Percentiles rank a stretch among this genome's conserved stretches.
phyloP scores from a whole-genome alignment of 2,113 vertebrate species.

The Podilymbus podiceps region DNA sequence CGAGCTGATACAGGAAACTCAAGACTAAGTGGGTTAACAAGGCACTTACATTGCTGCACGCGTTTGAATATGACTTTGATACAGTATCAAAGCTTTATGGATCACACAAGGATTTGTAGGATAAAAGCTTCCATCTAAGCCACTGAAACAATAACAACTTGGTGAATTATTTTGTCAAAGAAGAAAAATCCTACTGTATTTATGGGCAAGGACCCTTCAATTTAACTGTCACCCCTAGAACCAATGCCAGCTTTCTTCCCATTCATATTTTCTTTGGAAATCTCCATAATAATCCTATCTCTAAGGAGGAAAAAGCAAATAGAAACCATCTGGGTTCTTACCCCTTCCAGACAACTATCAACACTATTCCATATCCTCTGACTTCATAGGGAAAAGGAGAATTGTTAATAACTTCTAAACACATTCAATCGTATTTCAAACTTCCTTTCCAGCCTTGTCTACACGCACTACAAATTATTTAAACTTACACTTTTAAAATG shows the following conservation, averaged over 20 bases:
- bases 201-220: background rate
- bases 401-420: background rate
- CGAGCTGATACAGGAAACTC: background rate
- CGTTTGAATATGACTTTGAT: background rate
- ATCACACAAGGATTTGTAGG: background rate
- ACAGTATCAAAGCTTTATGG: background rate
- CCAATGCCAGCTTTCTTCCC: background rate
- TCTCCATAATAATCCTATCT: background rate
- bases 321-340: background rate
- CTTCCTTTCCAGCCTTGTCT: background rate
- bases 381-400: background rate
- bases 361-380: background rate
- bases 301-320: background rate
- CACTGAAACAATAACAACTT: background rate
- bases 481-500: background rate
- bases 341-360: background rate
- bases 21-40: background rate
- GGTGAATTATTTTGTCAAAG: background rate
- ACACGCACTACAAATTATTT: background rate
- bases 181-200: background rate
- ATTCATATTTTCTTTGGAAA: background rate
- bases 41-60: background rate
- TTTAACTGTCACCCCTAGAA: background rate
- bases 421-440: background rate
- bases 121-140: background rate